phyloP scores from a whole-genome alignment of 2,797 vertebrate species.

The Limnodromus scolopaceus region DNA sequence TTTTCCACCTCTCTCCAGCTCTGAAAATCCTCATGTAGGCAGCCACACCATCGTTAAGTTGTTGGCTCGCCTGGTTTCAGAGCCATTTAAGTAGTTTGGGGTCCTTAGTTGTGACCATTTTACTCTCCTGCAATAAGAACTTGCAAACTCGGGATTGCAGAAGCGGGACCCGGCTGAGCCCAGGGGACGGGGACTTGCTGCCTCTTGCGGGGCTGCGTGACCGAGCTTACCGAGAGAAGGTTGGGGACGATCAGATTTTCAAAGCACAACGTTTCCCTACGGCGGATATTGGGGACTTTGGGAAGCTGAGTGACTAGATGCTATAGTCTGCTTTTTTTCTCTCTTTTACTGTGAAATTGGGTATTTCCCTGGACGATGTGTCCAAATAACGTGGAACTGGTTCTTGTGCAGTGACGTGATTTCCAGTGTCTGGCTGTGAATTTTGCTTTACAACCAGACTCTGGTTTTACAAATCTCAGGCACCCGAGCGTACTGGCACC shows the following conservation, averaged over 20 bases:
- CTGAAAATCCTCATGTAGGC: fast-evolving
- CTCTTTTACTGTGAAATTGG: neutral
- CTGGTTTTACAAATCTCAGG: neutral
- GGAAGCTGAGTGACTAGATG: neutral
- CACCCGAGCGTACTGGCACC: fast-evolving
- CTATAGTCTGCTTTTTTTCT: fast-evolving
- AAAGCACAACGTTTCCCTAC: fast-evolving
- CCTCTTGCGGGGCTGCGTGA: fast-evolving
- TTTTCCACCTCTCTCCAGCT: too few relatives aligned
- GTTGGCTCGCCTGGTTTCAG: neutral
- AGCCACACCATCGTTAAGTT: fast-evolving
- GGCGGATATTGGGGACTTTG: neutral
- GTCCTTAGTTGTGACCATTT: fast-evolving
- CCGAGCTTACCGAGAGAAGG: fast-evolving
- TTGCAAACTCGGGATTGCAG: fast-evolving
- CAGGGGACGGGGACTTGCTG: fast-evolving
- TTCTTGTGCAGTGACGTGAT: fast-evolving
- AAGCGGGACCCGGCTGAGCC: fast-evolving
- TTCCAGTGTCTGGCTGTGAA: fast-evolving
- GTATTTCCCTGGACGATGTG: neutral
- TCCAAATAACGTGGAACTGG: fast-evolving
- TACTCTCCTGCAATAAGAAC: fast-evolving
- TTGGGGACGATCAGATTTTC: fast-evolving
- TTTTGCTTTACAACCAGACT: neutral
- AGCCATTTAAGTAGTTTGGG: fast-evolving